These are phyloP conservation scores for Drosophila prostipennis DNA, from an alignment of 2,888 invertebrate species.

Conservation along the genomic window DNA sequence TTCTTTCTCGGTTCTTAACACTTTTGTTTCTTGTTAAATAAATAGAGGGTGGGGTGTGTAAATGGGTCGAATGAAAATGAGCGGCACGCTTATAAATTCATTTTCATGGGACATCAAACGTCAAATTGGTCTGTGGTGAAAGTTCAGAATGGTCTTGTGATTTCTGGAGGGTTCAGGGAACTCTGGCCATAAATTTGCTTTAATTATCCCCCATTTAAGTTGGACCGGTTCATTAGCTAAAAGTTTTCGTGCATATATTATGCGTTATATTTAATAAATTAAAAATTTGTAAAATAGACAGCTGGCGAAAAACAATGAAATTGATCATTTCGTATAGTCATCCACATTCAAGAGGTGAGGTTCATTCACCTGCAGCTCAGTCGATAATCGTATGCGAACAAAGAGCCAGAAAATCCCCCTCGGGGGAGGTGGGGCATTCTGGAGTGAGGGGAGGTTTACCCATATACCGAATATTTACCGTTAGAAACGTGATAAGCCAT, in stretches of 20 bases:
- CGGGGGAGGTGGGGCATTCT: slow-evolving; percentile 20
- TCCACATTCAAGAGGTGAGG: slow-evolving; percentile 28
- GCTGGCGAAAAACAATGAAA: slow-evolving; percentile 47
- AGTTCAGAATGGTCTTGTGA: slow-evolving; percentile 43
- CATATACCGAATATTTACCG: slow-evolving; percentile 40
- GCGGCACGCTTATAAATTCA: slow-evolving; percentile 66
- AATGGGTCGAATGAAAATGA: background rate
- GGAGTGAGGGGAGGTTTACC: slow-evolving; percentile 2
- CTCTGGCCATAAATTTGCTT: slow-evolving; percentile 39
- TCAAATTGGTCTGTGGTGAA: slow-evolving; percentile 70
- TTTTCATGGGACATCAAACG: slow-evolving; percentile 57
- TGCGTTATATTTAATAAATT: slow-evolving; percentile 67
- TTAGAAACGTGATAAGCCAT: slow-evolving; percentile 65
- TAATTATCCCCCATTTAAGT: slow-evolving; percentile 32
- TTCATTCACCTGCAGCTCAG: slow-evolving; percentile 64
- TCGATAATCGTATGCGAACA: slow-evolving; percentile 63
- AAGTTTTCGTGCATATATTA: slow-evolving; percentile 68
- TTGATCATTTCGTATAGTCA: slow-evolving; percentile 70
- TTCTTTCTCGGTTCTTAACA: slow-evolving; percentile 69
- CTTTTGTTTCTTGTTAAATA: slow-evolving; percentile 63
- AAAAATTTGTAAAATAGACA: slow-evolving; percentile 44
- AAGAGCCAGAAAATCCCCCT: slow-evolving; percentile 21
- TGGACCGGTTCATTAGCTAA: slow-evolving; percentile 60
- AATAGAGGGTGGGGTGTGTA: slow-evolving; percentile 14
- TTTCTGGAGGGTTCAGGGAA: slow-evolving; percentile 23